These are phyloP conservation scores for Anguilla rostrata DNA, from an alignment of 2,113 vertebrate species.

Conservation along the genomic window DNA sequence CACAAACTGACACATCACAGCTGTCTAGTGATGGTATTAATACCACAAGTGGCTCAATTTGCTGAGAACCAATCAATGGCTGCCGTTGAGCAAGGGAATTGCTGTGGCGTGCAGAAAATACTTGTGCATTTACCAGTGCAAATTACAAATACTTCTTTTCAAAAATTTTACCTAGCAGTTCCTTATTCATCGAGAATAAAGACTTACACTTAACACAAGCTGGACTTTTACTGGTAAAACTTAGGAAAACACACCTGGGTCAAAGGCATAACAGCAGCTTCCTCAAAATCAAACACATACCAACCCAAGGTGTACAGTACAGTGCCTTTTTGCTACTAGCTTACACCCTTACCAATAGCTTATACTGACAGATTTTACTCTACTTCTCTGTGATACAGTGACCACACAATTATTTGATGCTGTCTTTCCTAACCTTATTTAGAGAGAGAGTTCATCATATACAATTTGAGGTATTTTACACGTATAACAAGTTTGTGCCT, in stretches of 20 bases:
- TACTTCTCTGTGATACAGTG: not conserved
- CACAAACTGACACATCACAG: not conserved
- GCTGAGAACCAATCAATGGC: not conserved
- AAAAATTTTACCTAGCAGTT: not conserved
- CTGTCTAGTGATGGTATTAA: not conserved
- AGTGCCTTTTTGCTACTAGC: not conserved
- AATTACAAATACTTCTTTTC: not conserved
- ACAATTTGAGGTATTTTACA: constrained; percentile 3
- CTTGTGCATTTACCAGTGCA: not conserved
- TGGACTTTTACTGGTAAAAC: not conserved
- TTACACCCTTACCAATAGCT: not conserved
- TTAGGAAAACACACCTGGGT: not conserved
- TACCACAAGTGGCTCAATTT: not conserved
- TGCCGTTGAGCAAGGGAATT: not conserved
- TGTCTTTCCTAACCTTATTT: not conserved
- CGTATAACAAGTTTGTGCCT: not conserved
- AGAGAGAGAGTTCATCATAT: not conserved
- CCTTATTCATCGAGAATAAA: not conserved
- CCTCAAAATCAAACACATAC: not conserved
- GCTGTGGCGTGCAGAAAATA: not conserved
- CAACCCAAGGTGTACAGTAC: not conserved
- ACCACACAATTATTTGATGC: not conserved
- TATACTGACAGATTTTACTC: not conserved
- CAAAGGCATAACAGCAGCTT: not conserved
- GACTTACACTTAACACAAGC: not conserved